Evolutionary conservation across 2,113 vertebrate genomes (phyloP), one percentile per base, ranked within the genome.

Genomic region (Etheostoma spectabile): DNA sequence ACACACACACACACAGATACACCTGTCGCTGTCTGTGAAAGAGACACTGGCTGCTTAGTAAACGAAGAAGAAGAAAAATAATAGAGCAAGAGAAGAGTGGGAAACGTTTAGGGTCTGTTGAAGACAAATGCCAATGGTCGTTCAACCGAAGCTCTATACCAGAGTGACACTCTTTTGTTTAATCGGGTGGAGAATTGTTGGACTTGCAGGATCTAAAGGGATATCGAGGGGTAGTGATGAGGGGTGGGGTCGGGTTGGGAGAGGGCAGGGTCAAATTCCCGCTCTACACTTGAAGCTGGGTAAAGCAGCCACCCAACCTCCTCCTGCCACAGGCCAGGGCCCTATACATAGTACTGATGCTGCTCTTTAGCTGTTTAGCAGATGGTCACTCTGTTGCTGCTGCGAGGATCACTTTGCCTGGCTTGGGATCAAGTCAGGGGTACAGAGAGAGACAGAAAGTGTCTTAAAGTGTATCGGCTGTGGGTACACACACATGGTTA

Each of bases 271-370:
- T 94, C 87, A 93, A 83, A 90, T 92, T 94, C 79, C 85, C 63
- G 10, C 79, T 91, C 78, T 79, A 55, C 84, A 80, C 87, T 90
- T 90, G 91, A 79, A 78, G 88, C 70, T 71, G 84, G 80, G 48
- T 82, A 14, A 84, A 78, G 55, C 73, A 67, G 82, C 86, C 78
- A 84, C 86, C 88, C 87, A 83, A 85, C 83, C 88, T 89, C 88
- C 78, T 88, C 86, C 84, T 51, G 75, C 91, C 74, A 69, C 85
- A 79, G 86, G 67, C 82, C 69, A 49, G 38, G 22, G 80, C 70
- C 95, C 95, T 96, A 95, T 95, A 96, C 94, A 96, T 97, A 97
- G 95, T 88, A 83, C 91, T 94, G 95, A 90, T 93, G 93, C 57
- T 94, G 80, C 62, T 94, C 83, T 86, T 76, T 94, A 95, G 93